Evolutionary conservation across 2,888 invertebrate genomes (phyloP).

Genomic region (Acleris sparsana): DNA sequence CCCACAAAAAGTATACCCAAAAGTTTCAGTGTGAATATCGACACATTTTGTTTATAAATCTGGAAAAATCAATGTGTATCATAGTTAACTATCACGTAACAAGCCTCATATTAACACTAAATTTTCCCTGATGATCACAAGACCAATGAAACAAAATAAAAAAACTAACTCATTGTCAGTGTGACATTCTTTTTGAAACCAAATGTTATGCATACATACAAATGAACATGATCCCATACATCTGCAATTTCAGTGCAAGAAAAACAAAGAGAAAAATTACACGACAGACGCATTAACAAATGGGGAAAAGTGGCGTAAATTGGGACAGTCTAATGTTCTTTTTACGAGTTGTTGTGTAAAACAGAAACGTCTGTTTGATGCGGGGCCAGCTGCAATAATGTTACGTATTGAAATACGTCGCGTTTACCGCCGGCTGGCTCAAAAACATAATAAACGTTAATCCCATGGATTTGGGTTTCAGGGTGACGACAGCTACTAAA

Average conservation of each 20-base stretch:
- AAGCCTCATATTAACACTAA: too few species aligned
- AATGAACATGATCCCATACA: too few species aligned
- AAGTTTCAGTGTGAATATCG: too few species aligned
- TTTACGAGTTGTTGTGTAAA: slow-evolving; percentile 66
- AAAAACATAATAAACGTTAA: slow-evolving; percentile 24
- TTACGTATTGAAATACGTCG: slow-evolving; percentile 6
- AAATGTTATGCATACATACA: too few species aligned
- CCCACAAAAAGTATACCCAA: too few species aligned
- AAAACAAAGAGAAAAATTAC: background rate
- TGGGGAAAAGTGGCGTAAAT: slow-evolving; percentile 49
- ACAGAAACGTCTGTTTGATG: slow-evolving; percentile 60
- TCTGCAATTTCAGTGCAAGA: background rate
- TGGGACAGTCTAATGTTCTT: slow-evolving; percentile 62
- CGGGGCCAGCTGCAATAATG: slow-evolving; percentile 54
- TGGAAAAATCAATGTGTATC: too few species aligned
- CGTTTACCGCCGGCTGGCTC: slow-evolving; percentile 13
- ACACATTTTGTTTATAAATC: too few species aligned
- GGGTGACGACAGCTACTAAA: slow-evolving; percentile 9
- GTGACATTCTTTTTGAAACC: too few species aligned
- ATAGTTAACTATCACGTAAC: too few species aligned
- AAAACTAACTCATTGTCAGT: too few species aligned
- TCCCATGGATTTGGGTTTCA: slow-evolving; percentile 11
- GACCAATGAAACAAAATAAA: too few species aligned
- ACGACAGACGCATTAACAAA: slow-evolving; percentile 4
- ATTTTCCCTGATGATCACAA: too few species aligned